phyloP scores from a whole-genome alignment of 2,888 invertebrate species.

The Hypercompe scribonia region DNA sequence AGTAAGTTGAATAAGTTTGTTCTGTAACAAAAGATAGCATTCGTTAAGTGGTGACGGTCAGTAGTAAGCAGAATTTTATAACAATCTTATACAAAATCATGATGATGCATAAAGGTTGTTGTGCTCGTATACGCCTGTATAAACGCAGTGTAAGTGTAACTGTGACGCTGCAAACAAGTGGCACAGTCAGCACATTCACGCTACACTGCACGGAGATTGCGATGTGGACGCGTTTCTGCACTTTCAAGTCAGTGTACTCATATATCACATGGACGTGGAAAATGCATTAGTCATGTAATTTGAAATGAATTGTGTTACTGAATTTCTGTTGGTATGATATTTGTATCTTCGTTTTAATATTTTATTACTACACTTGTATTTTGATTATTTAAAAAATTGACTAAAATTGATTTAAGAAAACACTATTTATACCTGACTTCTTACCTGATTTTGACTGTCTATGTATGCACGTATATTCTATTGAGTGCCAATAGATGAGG shows the following conservation, averaged over 20 bases:
- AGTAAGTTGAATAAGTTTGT: no score
- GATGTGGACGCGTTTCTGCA: neutral
- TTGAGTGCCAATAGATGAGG: no score
- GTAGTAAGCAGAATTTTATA: no score
- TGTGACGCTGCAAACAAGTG: neutral
- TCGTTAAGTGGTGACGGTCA: no score
- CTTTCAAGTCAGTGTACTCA: neutral
- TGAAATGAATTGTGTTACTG: neutral
- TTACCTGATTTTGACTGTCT: no score
- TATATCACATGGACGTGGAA: neutral
- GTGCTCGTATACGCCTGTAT: neutral
- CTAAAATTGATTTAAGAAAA: no score
- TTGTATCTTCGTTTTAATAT: neutral
- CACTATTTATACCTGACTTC: no score
- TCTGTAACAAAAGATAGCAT: no score
- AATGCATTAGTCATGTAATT: neutral
- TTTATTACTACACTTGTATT: no score
- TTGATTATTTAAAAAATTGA: no score
- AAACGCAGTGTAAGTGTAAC: neutral
- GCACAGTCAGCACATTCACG: neutral
- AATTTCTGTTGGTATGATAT: neutral
- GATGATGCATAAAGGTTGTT: neutral
- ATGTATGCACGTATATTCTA: no score
- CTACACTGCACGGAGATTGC: neutral
- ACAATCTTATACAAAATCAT: neutral